Evolutionary conservation across 1,140 invertebrate genomes (phyloP).

Genomic region (Chionoecetes opilio): DNA sequence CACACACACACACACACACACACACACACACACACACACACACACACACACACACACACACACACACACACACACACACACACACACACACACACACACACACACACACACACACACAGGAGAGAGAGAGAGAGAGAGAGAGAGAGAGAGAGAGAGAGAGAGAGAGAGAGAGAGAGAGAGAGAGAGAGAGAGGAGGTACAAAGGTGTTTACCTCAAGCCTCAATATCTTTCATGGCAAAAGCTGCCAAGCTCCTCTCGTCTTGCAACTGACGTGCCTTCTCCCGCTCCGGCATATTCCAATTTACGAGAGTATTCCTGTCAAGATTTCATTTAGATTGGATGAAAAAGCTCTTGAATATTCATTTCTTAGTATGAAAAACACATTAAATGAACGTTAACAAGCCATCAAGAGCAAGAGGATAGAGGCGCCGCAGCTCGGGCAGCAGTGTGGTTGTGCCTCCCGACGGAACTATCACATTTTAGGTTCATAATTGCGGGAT

Average conservation of each 20-base stretch:
- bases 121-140: too few relatives aligned
- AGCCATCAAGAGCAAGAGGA: constrained; percentile 60
- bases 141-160: neutral
- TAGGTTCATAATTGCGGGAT: neutral
- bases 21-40: too few relatives aligned
- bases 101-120: constrained; percentile 10
- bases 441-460: neutral
- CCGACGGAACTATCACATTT: neutral
- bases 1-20: too few relatives aligned
- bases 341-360: constrained; percentile 75
- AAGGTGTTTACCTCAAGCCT: constrained; percentile 3
- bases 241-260: neutral
- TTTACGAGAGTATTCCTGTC: constrained; percentile 70
- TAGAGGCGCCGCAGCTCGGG: neutral
- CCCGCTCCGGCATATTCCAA: neutral
- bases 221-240: neutral
- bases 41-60: neutral
- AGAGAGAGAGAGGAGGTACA: too few relatives aligned
- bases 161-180: constrained; percentile 14
- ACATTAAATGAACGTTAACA: constrained; percentile 77
- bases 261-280: neutral
- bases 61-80: neutral
- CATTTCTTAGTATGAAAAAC: constrained; percentile 72
- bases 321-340: constrained; percentile 78
- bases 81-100: neutral